Evolutionary conservation across 2,888 invertebrate species (phyloP).

Genomic region (Parnassius apollo): DNA sequence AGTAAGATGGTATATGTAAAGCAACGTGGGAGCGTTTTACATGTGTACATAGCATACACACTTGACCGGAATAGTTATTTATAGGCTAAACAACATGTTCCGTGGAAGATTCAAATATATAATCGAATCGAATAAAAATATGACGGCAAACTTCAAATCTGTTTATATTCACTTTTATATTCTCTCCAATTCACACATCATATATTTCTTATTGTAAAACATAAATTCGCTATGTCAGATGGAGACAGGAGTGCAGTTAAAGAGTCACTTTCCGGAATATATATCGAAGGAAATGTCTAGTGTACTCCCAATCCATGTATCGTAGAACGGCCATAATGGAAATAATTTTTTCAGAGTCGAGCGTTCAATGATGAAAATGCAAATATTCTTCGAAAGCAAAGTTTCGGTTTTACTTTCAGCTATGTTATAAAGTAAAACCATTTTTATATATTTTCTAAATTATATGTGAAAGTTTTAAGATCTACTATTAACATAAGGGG

Average conservation of each 20-base stretch:
- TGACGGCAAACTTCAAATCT: no score
- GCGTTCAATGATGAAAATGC: slow-evolving; percentile 14
- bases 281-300: slow-evolving; percentile 24
- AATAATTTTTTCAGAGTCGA: slow-evolving; percentile 22
- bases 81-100: no score
- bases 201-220: slow-evolving; percentile 24
- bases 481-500: background rate
- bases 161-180: slow-evolving; percentile 10
- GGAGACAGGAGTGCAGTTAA: slow-evolving; percentile 24
- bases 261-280: slow-evolving; percentile 24
- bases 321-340: slow-evolving; percentile 19
- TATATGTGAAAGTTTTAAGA: background rate
- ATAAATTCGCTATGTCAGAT: slow-evolving; percentile 22
- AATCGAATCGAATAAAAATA: no score
- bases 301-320: slow-evolving; percentile 25
- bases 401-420: background rate
- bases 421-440: no score
- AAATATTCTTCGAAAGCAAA: background rate
- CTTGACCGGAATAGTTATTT: no score
- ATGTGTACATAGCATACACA: no score
- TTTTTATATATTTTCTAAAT: background rate
- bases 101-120: no score
- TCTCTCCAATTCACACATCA: slow-evolving; percentile 16
- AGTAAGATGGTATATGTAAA: no score
- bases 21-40: no score